Evolutionary conservation across 2,888 invertebrate species (phyloP).

Genomic region (Orchesellides sinensis): DNA sequence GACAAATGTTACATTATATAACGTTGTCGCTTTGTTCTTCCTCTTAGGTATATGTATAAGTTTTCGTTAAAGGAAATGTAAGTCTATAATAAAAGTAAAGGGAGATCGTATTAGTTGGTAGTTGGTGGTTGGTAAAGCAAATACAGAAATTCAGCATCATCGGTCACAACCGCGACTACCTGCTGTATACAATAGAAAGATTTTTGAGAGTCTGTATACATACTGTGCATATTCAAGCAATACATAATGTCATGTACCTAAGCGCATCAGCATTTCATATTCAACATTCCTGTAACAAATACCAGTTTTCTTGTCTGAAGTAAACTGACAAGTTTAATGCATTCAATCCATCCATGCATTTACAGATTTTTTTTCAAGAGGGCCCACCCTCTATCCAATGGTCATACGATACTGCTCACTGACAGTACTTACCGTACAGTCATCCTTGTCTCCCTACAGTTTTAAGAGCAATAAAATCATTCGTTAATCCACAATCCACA

Average conservation of each 20-base stretch:
- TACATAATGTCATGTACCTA: background rate
- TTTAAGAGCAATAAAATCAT: constrained; percentile 59
- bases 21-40: too few relatives aligned
- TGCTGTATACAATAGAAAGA: constrained; percentile 13
- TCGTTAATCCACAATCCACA: constrained; percentile 61
- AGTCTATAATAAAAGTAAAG: too few relatives aligned
- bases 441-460: constrained; percentile 47
- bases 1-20: too few relatives aligned
- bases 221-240: background rate
- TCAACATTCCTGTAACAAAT: constrained; percentile 66
- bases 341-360: constrained; percentile 53
- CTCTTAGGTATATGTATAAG: too few relatives aligned
- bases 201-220: background rate
- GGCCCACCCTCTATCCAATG: constrained; percentile 51
- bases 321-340: constrained; percentile 64
- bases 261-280: constrained; percentile 25
- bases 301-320: constrained; percentile 60
- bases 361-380: constrained; percentile 39
- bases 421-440: constrained; percentile 28
- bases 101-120: too few relatives aligned
- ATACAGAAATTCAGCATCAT: too few relatives aligned
- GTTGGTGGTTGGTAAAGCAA: too few relatives aligned
- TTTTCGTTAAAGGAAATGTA: constrained; percentile 40
- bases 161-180: background rate
- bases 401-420: constrained; percentile 44